These are phyloP conservation scores for Sepioteuthis lessoniana DNA, from an alignment of 2,888 invertebrate genomes.

Conservation along the genomic window DNA sequence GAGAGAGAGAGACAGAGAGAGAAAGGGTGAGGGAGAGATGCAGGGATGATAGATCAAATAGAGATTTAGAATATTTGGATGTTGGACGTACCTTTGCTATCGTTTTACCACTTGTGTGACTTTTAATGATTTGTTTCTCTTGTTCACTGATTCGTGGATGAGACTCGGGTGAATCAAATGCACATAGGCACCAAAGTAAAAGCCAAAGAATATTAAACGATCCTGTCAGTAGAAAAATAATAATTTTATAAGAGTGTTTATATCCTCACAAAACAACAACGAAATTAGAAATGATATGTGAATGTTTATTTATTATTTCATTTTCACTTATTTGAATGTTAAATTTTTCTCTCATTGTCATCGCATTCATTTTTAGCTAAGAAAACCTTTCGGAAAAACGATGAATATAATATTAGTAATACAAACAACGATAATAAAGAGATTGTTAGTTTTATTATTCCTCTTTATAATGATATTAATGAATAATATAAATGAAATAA, in stretches of 20 bases:
- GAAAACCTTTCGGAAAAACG: too few species aligned
- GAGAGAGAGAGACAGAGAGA: conserved; percentile 37
- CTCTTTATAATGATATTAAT: too few species aligned
- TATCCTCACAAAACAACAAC: neutral
- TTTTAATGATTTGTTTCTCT: conserved; percentile 44
- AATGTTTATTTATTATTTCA: too few species aligned
- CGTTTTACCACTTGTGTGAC: neutral
- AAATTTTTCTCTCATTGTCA: too few species aligned
- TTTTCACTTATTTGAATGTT: too few species aligned
- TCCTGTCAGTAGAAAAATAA: neutral
- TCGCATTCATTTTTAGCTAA: too few species aligned
- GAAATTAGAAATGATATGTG: too few species aligned
- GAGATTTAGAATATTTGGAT: neutral
- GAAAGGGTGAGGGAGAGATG: neutral
- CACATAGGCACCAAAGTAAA: conserved; percentile 34
- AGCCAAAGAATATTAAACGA: conserved; percentile 42
- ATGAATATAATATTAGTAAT: too few species aligned
- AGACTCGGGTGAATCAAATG: conserved; percentile 46
- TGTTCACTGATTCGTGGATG: conserved; percentile 49
- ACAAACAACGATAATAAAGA: too few species aligned
- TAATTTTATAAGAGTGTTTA: neutral
- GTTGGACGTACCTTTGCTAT: neutral
- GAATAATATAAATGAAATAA: too few species aligned
- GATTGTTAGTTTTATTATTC: too few species aligned
- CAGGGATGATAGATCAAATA: neutral